phyloP scores from a whole-genome alignment of 2,888 invertebrate genomes.

The Meliscaeva auricollis region DNA sequence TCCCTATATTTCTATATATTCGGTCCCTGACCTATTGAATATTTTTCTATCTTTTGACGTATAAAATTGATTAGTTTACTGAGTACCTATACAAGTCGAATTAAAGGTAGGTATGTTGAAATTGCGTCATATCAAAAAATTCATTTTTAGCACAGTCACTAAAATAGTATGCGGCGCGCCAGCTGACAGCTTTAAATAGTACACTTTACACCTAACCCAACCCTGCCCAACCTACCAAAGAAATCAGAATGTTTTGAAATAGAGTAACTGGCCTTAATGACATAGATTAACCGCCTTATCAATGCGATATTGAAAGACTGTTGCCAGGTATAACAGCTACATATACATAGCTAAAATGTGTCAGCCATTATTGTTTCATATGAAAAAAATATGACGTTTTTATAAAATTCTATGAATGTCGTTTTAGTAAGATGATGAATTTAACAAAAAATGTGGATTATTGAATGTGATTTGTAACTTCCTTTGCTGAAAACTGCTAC shows the following conservation, averaged over 20 bases:
- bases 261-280: background rate
- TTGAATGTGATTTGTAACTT: background rate
- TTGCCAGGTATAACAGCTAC: slow-evolving; percentile 9
- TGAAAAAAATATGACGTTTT: background rate
- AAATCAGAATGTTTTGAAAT: slow-evolving; percentile 23
- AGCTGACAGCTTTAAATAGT: background rate
- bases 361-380: slow-evolving; percentile 1
- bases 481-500: background rate
- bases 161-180: background rate
- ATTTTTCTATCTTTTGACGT: slow-evolving; percentile 49
- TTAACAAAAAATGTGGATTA: background rate
- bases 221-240: background rate
- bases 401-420: background rate
- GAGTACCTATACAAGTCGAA: too few relatives aligned
- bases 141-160: slow-evolving; percentile 20
- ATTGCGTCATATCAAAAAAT: slow-evolving; percentile 26
- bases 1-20: background rate
- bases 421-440: background rate
- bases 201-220: background rate
- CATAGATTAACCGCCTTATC: slow-evolving; percentile 22
- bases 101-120: background rate
- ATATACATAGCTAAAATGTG: background rate
- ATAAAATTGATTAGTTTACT: slow-evolving; percentile 32
- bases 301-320: slow-evolving; percentile 18
- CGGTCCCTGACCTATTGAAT: slow-evolving; percentile 55